Percentiles rank a stretch among this genome's conserved stretches.
Evolutionary conservation across 2,113 vertebrate species (phyloP).

Genomic region (Odontophorus gujanensis): DNA sequence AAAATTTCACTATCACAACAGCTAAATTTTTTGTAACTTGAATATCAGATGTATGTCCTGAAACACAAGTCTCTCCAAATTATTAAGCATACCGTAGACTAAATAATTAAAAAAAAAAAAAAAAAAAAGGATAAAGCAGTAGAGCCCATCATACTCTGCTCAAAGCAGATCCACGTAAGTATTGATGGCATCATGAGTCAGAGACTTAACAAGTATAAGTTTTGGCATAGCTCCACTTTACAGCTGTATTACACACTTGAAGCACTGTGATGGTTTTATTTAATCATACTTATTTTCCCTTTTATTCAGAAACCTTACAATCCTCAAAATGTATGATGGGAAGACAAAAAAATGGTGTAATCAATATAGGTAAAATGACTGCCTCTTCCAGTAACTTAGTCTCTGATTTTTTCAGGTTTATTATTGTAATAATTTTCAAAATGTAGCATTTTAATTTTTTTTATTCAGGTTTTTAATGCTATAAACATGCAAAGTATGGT

Average conservation of each 20-base stretch:
- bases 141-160: accelerated
- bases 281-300: background rate
- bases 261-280: background rate
- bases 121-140: background rate
- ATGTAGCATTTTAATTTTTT: background rate
- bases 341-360: background rate
- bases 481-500: background rate
- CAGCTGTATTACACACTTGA: background rate
- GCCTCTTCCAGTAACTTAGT: background rate
- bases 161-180: background rate
- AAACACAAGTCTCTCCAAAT: background rate
- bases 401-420: background rate
- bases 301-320: background rate
- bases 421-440: background rate
- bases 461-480: background rate
- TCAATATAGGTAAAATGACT: background rate
- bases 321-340: accelerated
- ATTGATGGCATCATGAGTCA: background rate
- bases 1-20: background rate
- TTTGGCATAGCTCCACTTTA: background rate
- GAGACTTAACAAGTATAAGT: background rate
- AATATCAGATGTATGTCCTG: background rate
- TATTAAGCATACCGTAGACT: background rate
- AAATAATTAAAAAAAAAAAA: no score
- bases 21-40: background rate